phyloP scores from a whole-genome alignment of 2,113 vertebrate species.

The Onychostruthus taczanowskii region DNA sequence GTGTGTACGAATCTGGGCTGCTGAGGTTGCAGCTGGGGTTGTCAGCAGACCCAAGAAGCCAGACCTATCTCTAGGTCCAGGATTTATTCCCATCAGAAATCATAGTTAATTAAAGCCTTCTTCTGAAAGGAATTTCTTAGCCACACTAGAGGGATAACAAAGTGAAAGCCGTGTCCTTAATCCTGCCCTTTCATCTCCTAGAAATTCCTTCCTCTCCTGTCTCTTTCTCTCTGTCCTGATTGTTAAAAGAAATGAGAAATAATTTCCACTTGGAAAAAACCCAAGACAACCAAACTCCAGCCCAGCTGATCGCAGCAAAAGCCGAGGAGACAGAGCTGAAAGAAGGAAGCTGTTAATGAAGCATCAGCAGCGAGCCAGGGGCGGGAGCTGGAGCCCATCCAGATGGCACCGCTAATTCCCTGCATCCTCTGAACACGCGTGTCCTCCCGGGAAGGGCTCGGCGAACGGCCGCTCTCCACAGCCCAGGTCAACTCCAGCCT shows the following conservation, averaged over 20 bases:
- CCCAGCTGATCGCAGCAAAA: constrained; percentile 25
- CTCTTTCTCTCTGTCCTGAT: constrained; percentile 12
- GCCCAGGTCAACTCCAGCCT: neutral
- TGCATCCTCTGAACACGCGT: neutral
- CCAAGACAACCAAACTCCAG: constrained; percentile 35
- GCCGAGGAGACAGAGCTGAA: neutral
- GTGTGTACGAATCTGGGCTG: neutral
- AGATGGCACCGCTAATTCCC: neutral
- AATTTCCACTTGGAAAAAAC: constrained; percentile 58
- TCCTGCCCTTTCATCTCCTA: constrained; percentile 53
- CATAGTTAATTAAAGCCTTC: constrained; percentile 48
- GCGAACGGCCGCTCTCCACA: fast-evolving
- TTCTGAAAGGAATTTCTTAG: constrained; percentile 56
- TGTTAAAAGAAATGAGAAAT: constrained; percentile 55
- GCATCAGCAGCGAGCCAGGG: constrained; percentile 25
- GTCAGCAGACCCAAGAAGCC: neutral
- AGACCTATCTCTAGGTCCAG: neutral
- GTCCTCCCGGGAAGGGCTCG: neutral
- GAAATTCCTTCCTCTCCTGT: constrained; percentile 38
- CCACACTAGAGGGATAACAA: constrained; percentile 11
- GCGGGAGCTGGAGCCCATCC: constrained; percentile 33
- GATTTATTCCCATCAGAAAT: neutral
- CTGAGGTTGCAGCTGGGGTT: neutral
- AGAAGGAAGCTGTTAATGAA: constrained; percentile 46
- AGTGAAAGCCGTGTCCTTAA: constrained; percentile 9